A percentile compares a stretch with the other conserved stretches of the same genome.
Evolutionary conservation across 2,888 invertebrate species (phyloP).

Genomic region (Pantelozetes paolii): DNA sequence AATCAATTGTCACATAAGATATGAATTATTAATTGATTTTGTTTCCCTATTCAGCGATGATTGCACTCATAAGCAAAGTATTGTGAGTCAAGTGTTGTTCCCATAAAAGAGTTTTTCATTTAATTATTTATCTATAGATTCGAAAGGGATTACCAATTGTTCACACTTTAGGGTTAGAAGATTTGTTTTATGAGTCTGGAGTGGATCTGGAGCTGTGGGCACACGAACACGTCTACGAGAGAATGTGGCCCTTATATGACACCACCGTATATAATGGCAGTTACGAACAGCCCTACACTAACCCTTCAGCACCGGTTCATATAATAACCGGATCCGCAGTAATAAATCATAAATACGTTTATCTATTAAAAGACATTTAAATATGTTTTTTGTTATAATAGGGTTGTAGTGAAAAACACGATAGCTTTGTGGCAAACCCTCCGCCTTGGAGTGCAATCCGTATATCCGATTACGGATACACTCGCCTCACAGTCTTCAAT

Average conservation of each 20-base stretch:
- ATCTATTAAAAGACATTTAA: neutral
- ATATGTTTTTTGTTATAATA: constrained; percentile 50
- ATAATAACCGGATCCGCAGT: constrained; percentile 66
- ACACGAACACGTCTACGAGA: constrained; percentile 95
- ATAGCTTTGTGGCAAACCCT: constrained; percentile 62
- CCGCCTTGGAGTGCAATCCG: constrained; percentile 79
- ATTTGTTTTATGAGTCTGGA: constrained; percentile 76
- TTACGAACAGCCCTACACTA: constrained; percentile 55
- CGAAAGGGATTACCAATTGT: constrained; percentile 46
- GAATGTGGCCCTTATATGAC: constrained; percentile 90
- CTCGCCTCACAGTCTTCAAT: constrained; percentile 70
- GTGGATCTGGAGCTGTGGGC: constrained; percentile 95
- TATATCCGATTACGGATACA: constrained; percentile 86
- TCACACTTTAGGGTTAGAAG: constrained; percentile 62
- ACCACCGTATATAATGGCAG: constrained; percentile 56
- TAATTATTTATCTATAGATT: constrained; percentile 27
- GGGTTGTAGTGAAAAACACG: constrained; percentile 82
- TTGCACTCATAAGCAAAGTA: constrained; percentile 56
- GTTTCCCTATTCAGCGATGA: constrained; percentile 63
- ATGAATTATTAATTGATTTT: too few relatives aligned
- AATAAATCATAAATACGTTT: constrained; percentile 13
- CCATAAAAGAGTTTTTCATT: neutral
- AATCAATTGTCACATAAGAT: too few relatives aligned
- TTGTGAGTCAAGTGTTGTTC: constrained; percentile 30
- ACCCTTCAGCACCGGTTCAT: constrained; percentile 83